These are phyloP conservation scores for sheep (Ovis aries) DNA, from an alignment of 2,113 vertebrate genomes.

Conservation along the genomic window DNA sequence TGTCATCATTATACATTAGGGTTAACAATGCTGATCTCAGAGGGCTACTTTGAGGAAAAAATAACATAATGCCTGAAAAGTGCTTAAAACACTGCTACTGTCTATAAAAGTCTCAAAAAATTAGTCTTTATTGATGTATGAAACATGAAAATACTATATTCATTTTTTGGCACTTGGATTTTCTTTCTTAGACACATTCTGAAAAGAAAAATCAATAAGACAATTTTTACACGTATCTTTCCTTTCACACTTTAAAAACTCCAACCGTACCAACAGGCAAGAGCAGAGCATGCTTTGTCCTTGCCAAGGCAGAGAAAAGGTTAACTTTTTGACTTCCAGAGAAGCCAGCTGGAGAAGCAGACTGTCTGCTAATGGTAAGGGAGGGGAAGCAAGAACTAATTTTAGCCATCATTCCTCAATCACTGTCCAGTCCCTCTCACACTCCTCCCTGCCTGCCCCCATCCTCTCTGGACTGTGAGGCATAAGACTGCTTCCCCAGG, in stretches of 20 bases:
- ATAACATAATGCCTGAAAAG: neutral
- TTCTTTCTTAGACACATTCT: neutral
- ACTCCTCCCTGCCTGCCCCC: neutral
- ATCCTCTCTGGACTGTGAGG: neutral
- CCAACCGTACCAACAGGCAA: neutral
- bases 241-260: neutral
- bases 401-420: constrained; percentile 62
- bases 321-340: constrained; percentile 60
- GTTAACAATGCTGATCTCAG: neutral
- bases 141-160: neutral
- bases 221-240: constrained; percentile 10
- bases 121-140: neutral
- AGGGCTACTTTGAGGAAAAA: neutral
- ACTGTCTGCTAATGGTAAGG: constrained; percentile 44
- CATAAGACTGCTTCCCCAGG: neutral
- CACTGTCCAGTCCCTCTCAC: constrained; percentile 40
- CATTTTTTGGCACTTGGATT: neutral
- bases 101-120: neutral
- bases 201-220: constrained; percentile 2
- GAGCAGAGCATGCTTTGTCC: neutral
- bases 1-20: neutral
- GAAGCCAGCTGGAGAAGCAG: constrained; percentile 61
- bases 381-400: constrained; percentile 52
- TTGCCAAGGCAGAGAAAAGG: constrained; percentile 56
- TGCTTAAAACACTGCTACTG: neutral